Evolutionary conservation across 2,797 vertebrate species (phyloP).

Genomic region (Notamacropus eugenii): DNA sequence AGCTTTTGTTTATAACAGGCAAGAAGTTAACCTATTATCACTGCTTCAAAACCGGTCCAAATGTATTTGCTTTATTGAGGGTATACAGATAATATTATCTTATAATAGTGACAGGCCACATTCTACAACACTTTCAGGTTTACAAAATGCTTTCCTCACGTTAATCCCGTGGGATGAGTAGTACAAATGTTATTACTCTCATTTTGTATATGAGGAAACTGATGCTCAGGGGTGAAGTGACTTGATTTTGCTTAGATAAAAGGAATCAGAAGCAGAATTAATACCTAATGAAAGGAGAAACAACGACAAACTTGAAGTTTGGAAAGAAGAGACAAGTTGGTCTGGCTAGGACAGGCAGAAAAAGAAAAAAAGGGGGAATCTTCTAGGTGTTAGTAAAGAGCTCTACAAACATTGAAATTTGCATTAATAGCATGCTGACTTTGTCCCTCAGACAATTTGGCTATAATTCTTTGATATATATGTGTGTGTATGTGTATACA

Average conservation of each 20-base stretch:
- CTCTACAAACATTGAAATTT: not conserved
- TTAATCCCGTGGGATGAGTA: not conserved
- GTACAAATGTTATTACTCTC: not conserved
- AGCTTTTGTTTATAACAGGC: not conserved
- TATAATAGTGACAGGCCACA: not conserved
- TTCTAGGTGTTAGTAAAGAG: not conserved
- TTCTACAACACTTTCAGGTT: not conserved
- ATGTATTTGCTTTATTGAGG: not conserved
- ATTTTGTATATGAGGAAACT: not conserved
- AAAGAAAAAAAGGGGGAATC: not conserved
- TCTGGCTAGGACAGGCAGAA: not conserved
- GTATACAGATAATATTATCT: not conserved
- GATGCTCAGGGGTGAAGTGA: not conserved
- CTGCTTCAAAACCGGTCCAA: not conserved
- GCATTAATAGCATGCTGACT: not conserved
- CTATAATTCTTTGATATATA: no score
- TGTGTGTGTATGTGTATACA: no score
- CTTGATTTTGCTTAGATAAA: not conserved
- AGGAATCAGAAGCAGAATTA: not conserved
- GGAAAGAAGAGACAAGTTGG: not conserved
- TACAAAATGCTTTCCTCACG: not conserved
- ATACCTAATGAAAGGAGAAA: not conserved
- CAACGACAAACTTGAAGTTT: not conserved
- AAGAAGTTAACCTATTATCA: not conserved
- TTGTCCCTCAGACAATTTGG: not conserved